Conservation (phyloP, 1,140 invertebrate genomes). For the Diachasmimorpha longicaudata region DNA sequence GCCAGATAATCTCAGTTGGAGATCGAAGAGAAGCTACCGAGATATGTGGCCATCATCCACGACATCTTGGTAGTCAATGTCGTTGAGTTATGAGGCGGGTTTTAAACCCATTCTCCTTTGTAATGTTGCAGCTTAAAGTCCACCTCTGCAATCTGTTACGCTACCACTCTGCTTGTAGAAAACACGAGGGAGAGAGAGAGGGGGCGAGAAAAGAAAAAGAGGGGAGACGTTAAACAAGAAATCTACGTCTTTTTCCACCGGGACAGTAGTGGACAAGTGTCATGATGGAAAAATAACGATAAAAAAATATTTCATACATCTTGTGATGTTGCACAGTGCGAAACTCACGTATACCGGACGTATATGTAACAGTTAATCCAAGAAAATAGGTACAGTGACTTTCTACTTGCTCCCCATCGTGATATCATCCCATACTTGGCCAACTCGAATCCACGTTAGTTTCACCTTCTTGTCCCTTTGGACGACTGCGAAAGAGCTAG, state of each 20-base stretch:
- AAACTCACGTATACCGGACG: constrained; percentile 17
- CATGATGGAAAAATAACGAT: not conserved
- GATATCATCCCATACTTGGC: constrained; percentile 34
- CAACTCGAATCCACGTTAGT: constrained; percentile 17
- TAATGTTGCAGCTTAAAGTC: not conserved
- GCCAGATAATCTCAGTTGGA: constrained; percentile 27
- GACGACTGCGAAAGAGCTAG: constrained; percentile 31
- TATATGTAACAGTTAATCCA: constrained; percentile 8
- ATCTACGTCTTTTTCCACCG: not conserved
- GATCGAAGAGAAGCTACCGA: constrained; percentile 19
- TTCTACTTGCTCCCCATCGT: constrained; percentile 38
- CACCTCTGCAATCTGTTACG: not conserved
- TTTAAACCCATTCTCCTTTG: not conserved
- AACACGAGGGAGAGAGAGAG: not conserved
- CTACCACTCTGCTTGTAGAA: not conserved
- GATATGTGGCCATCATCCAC: constrained; percentile 19
- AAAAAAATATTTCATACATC: not conserved
- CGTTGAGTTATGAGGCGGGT: not conserved
- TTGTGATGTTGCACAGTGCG: not conserved
- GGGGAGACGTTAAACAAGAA: too few species aligned
- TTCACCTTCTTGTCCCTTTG: constrained; percentile 39
- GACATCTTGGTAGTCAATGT: constrained; percentile 3
- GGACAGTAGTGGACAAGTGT: not conserved
- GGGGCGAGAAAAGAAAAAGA: not conserved
- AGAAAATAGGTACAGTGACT: constrained; percentile 23